Evolutionary conservation across 2,797 vertebrate genomes (phyloP), one percentile per base, ranked within the genome.

Genomic region (Leucoraja ocellata): DNA sequence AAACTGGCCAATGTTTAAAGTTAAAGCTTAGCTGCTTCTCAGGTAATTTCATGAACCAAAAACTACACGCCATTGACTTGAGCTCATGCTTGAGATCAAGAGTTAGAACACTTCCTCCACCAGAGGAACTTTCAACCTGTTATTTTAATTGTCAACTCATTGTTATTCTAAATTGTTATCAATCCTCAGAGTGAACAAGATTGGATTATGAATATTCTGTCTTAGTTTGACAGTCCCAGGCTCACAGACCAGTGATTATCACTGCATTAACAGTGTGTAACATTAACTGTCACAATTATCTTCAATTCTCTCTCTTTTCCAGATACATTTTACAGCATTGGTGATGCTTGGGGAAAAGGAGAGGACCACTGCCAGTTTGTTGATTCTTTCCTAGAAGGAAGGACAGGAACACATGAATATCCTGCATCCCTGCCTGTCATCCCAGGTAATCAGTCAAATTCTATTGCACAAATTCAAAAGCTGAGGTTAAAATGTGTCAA

Each of bases 351-450:
- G 95, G 99, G 99, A 91, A 96, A 97, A 94, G 98, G 98, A 0
- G 99, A 99, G 94, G 99, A 99, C 96, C 99, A 99, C 93, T 99
- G 99, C 94, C 99, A 99, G 93, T 99, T 99, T 96, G 99, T 99
- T 94, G 99, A 99, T 96, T 99, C 99, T 23, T 97, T 99, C 95
- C 95, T 98, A 94, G 98, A 99, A 0, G 99, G 98, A 95, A 97
- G 98, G 95, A 99, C 99, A 0, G 99, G 98, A 93, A 98, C 98
- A 25, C 96, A 97, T 93, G 96, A 97, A 0, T 97, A 98, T 0
- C 95, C 98, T 81, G 96, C 96, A 94, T 96, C 95, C 93, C 95
- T 99, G 94, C 98, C 98, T 93, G 95, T 96, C 92, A 97, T 98
- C 95, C 97, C 96, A 97, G 98, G 99, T 99, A 97, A 93, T 63